Evolutionary conservation across 2,888 invertebrate genomes (phyloP).

Genomic region (Aethes cnicana): DNA sequence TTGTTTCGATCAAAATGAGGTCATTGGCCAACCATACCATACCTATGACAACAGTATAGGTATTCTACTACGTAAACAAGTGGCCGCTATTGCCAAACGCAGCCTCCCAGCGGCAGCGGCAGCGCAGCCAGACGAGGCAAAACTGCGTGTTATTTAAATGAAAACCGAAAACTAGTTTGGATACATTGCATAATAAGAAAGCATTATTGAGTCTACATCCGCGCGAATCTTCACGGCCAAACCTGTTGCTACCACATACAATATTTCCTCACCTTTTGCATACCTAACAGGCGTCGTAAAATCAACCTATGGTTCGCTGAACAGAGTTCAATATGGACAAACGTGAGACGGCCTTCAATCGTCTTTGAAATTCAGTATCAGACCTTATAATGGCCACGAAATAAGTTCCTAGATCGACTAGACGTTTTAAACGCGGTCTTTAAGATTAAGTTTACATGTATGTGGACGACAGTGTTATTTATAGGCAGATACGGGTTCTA

Average conservation of each 20-base stretch:
- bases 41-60: too few relatives aligned
- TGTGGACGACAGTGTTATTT: too few relatives aligned
- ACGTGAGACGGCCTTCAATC: conserved; percentile 21
- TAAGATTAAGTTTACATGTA: too few relatives aligned
- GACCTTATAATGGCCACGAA: conserved; percentile 26
- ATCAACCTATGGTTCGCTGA: conserved; percentile 15
- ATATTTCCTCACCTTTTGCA: conserved; percentile 23
- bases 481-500: too few relatives aligned
- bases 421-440: too few relatives aligned
- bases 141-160: conserved; percentile 44
- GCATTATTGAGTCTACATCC: conserved; percentile 39
- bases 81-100: too few relatives aligned
- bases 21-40: neutral
- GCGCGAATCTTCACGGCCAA: conserved; percentile 37
- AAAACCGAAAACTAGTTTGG: conserved; percentile 45
- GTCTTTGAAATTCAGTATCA: conserved; percentile 25
- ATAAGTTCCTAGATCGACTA: conserved; percentile 30
- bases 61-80: neutral
- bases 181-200: conserved; percentile 48
- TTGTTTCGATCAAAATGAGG: conserved; percentile 4
- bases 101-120: conserved; percentile 5
- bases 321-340: conserved; percentile 12
- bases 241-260: conserved; percentile 25
- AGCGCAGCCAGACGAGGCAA: conserved; percentile 24
- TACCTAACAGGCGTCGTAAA: conserved; percentile 4